Percentiles rank a stretch among this genome's conserved stretches.
Evolutionary conservation across 2,888 invertebrate species (phyloP).

Genomic region (Amaurobius ferox): DNA sequence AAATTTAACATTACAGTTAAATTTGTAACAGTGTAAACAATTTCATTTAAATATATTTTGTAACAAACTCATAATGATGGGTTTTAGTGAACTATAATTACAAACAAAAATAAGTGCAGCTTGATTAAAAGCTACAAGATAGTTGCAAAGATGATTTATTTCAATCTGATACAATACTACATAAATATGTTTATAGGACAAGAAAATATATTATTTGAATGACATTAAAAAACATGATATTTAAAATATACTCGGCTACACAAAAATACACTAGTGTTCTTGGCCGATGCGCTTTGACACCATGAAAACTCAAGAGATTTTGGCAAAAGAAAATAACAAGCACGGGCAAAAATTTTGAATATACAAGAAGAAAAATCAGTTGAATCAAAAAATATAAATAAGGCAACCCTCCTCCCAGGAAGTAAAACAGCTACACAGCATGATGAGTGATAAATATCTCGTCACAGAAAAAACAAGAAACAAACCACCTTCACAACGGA

Average conservation of each 20-base stretch:
- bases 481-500: constrained; percentile 37
- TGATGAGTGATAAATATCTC: constrained; percentile 26
- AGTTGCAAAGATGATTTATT: constrained; percentile 42
- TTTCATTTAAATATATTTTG: too few relatives aligned
- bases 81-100: too few relatives aligned
- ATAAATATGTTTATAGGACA: constrained; percentile 23
- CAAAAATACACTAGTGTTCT: not conserved
- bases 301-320: not conserved
- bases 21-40: too few relatives aligned
- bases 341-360: not conserved
- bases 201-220: not conserved
- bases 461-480: constrained; percentile 6
- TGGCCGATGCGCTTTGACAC: not conserved
- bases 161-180: constrained; percentile 22
- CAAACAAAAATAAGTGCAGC: too few relatives aligned
- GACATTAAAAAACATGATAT: constrained; percentile 27
- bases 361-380: not conserved
- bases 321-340: constrained; percentile 21
- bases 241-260: constrained; percentile 29
- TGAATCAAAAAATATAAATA: constrained; percentile 19
- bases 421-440: constrained; percentile 21
- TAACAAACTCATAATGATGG: too few relatives aligned
- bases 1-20: too few relatives aligned
- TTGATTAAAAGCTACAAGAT: not conserved
- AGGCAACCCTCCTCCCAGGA: constrained; percentile 20